Evolutionary conservation across 2,113 vertebrate species (phyloP), one percentile per base, ranked within the genome.

Genomic region (Coreoperca whiteheadi): DNA sequence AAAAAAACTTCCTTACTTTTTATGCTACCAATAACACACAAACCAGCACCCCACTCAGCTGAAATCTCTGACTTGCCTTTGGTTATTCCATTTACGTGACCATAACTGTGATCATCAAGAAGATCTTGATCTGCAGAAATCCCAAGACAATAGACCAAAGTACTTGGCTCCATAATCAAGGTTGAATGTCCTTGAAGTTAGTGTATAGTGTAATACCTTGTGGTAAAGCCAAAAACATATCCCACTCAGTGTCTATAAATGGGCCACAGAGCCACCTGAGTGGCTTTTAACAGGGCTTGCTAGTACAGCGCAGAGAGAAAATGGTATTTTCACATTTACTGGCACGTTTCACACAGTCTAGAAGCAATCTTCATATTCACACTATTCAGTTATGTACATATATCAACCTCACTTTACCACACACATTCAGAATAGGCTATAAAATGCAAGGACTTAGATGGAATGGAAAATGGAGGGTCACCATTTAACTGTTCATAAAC

Each of bases 161-260:
- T n/a, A 60, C 43, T 53, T 69, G 39, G 39, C 59, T 61, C 48
- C 34, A 67, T 54, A 60, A 81, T 71, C 16, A 84, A 82, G 77
- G 79, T 72, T 76, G 61, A 88, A n/a, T 66, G 63, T 68, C 77
- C 79, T 89, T 87, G 71, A 74, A 48, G 43, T 54, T 21, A 51
- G 39, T 56, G 30, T 25, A 51, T 39, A 78, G 30, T 25, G 46
- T 39, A 78, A 79, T 74, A 56, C 41, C 50, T 53, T 70, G 21
- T 75, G 70, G 51, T 80, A 57, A 81, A 67, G 39, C 65, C n/a
- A 72, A 80, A 80, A 6, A 73, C 41, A 46, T 20, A 21, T 64
- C 15, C 56, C 53, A 37, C 63, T 87, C 53, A 64, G 61, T 75
- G 74, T 21, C 51, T 77, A 75, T 86, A 53, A 87, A 87, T 34